Percentiles rank a stretch among this genome's conserved stretches.
These are phyloP conservation scores for Scaptomyza montana DNA, from an alignment of 1,140 invertebrate genomes.

Conservation along the genomic window DNA sequence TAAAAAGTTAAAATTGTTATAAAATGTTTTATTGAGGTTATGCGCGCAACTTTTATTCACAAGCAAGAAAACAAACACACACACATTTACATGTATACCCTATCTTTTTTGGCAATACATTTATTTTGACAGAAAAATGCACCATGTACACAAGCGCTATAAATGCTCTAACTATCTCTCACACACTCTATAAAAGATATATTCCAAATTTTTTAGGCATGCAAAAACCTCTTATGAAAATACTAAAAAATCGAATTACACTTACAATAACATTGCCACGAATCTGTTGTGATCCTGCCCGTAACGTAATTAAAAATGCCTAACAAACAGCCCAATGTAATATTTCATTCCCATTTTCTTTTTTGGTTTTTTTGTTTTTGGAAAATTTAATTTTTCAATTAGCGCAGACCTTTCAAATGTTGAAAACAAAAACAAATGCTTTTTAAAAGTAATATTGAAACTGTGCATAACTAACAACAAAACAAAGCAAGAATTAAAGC, in stretches of 20 bases:
- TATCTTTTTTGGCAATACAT: not conserved
- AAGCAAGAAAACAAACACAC: slow-evolving; percentile 17
- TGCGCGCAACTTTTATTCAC: slow-evolving; percentile 53
- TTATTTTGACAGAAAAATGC: not conserved
- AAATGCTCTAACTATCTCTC: not conserved
- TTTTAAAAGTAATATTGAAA: slow-evolving; percentile 55
- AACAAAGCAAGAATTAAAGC: slow-evolving; percentile 16
- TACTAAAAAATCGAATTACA: not conserved
- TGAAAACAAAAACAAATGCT: slow-evolving; percentile 50
- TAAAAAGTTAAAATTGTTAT: slow-evolving; percentile 71
- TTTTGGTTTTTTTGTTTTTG: slow-evolving; percentile 16
- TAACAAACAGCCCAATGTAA: slow-evolving; percentile 13
- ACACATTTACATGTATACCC: slow-evolving; percentile 4
- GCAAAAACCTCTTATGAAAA: slow-evolving; percentile 1
- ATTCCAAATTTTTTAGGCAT: slow-evolving; percentile 6
- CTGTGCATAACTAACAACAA: slow-evolving; percentile 46
- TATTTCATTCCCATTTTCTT: slow-evolving; percentile 20
- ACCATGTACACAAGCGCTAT: slow-evolving; percentile 3
- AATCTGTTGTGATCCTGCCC: slow-evolving; percentile 14
- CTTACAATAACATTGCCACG: not conserved
- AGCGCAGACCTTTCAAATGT: slow-evolving; percentile 42
- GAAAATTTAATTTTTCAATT: slow-evolving; percentile 75
- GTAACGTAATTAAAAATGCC: not conserved
- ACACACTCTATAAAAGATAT: not conserved
- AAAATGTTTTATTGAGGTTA: slow-evolving; percentile 72